Conservation (phyloP, 2,888 invertebrate genomes). For the Arenicola marina region DNA sequence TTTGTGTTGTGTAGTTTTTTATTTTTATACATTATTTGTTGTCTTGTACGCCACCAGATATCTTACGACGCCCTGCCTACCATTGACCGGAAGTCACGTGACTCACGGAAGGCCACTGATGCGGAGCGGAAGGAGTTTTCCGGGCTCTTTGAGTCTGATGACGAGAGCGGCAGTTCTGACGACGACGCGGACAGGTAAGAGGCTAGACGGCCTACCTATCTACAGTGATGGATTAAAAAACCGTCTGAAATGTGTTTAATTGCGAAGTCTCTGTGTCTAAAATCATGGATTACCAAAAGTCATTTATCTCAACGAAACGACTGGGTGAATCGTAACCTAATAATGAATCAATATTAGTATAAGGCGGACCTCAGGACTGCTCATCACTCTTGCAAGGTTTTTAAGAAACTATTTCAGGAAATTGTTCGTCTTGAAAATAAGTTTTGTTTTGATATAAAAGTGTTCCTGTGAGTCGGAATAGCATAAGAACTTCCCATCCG, state of each 20-base stretch:
- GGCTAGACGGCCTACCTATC: neutral
- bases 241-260: neutral
- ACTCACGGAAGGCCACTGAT: neutral
- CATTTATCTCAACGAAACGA: neutral
- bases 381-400: no score
- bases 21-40: neutral
- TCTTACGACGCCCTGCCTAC: neutral
- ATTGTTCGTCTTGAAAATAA: no score
- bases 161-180: neutral
- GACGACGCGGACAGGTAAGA: neutral
- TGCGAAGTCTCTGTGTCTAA: no score
- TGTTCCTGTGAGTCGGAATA: no score
- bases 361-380: no score
- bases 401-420: no score
- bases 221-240: neutral
- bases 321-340: neutral
- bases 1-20: neutral
- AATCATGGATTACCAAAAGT: neutral
- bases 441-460: no score
- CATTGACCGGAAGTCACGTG: neutral
- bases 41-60: neutral
- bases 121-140: constrained; percentile 1
- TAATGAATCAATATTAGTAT: neutral
- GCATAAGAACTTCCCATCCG: no score
- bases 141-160: neutral